Percentiles rank a stretch among this genome's conserved stretches.
These are phyloP conservation scores for Danio kyathit DNA, from an alignment of 2,797 vertebrate genomes.

Conservation along the genomic window DNA sequence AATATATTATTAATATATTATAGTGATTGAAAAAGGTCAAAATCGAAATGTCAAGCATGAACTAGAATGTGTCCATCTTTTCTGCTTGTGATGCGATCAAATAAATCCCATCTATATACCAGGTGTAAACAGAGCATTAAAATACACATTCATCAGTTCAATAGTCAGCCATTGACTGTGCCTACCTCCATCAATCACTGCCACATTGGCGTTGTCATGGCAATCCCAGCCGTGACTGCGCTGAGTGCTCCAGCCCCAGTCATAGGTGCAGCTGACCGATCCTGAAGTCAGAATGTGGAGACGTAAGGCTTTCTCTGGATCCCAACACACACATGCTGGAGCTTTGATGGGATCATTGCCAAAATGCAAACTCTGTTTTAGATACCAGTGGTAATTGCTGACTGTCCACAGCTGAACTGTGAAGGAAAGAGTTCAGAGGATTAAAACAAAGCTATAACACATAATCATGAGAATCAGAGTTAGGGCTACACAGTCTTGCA, in stretches of 20 bases:
- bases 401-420: conserved; percentile 94
- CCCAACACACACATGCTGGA: conserved; percentile 87
- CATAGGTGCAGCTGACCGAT: conserved; percentile 86
- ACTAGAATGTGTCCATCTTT: too few relatives aligned
- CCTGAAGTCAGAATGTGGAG: conserved; percentile 84
- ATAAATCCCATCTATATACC: too few relatives aligned
- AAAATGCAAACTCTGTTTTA: conserved; percentile 93
- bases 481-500: too few relatives aligned
- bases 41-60: too few relatives aligned
- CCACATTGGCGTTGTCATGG: conserved; percentile 84
- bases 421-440: conserved; percentile 26
- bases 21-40: too few relatives aligned
- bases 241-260: conserved; percentile 91
- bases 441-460: background rate
- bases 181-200: conserved; percentile 94
- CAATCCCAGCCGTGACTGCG: conserved; percentile 76
- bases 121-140: too few relatives aligned
- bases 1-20: too few relatives aligned
- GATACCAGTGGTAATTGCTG: conserved; percentile 97
- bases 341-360: conserved; percentile 72
- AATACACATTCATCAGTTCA: background rate
- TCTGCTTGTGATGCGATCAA: too few relatives aligned
- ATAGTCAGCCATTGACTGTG: background rate
- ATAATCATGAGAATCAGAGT: too few relatives aligned
- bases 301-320: conserved; percentile 80